Evolutionary conservation across 2,113 vertebrate genomes (phyloP).

Genomic region (Perognathus longimembris): DNA sequence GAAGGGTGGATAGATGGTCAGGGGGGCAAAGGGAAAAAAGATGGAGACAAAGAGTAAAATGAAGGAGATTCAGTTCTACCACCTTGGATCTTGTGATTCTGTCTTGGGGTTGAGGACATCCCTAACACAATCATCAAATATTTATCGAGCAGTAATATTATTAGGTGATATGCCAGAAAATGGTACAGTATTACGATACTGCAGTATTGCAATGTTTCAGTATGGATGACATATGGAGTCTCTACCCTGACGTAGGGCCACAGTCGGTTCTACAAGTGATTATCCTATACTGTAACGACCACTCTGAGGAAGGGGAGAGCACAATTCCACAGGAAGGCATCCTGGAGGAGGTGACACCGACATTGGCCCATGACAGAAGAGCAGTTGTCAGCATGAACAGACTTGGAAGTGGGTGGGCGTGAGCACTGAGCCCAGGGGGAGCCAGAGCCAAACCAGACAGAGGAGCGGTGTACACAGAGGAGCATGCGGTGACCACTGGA

Average conservation of each 20-base stretch:
- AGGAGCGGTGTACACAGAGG: not conserved
- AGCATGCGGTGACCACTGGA: not conserved
- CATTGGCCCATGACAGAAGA: slow-evolving; percentile 15
- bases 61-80: not conserved
- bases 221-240: not conserved
- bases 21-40: not conserved
- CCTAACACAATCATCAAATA: not conserved
- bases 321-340: not conserved
- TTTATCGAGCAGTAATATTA: not conserved
- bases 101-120: not conserved
- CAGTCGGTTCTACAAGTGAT: not conserved
- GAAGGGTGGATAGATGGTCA: not conserved
- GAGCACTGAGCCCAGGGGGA: not conserved
- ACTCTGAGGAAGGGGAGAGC: not conserved
- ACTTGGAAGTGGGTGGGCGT: no score
- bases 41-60: not conserved
- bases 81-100: not conserved
- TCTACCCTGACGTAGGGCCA: not conserved
- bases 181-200: no score
- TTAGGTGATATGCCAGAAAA: not conserved
- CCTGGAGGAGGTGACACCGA: not conserved
- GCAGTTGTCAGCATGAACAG: not conserved
- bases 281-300: not conserved
- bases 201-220: not conserved
- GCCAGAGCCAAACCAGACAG: not conserved